Conservation (phyloP, 2,113 vertebrate species). For the Haplochromis vanheusdeni region DNA sequence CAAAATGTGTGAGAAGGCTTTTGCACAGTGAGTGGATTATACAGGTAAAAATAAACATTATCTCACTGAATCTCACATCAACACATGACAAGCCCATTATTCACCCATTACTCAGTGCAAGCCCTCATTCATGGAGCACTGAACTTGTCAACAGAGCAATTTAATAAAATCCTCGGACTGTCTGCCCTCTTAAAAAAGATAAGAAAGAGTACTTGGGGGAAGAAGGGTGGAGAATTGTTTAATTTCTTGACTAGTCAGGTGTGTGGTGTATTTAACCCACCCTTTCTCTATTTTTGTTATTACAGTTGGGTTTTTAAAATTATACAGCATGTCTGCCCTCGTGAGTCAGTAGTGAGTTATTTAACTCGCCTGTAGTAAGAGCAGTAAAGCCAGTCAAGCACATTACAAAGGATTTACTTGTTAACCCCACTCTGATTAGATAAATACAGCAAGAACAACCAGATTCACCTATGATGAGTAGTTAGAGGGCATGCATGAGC, state of each 20-base stretch:
- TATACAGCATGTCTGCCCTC: not conserved
- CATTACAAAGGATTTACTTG: not conserved
- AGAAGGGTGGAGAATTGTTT: not conserved
- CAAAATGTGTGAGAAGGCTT: not conserved
- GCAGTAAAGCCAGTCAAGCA: not conserved
- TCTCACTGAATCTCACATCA: not conserved
- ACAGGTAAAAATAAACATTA: not conserved
- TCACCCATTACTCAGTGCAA: not conserved
- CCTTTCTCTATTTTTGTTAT: not conserved
- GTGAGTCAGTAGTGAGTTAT: not conserved
- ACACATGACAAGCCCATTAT: not conserved
- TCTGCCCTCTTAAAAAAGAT: not conserved
- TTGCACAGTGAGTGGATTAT: conserved; percentile 10
- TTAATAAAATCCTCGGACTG: conserved; percentile 7
- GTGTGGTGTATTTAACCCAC: not conserved
- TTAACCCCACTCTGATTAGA: not conserved
- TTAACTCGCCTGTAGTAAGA: not conserved
- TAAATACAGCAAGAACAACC: not conserved
- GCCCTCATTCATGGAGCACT: not conserved
- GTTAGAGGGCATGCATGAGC: not conserved
- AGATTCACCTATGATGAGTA: not conserved
- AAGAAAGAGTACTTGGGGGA: not conserved
- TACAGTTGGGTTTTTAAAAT: not conserved
- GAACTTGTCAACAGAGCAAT: not conserved
- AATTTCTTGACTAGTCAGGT: not conserved